A percentile compares a stretch with the other conserved stretches of the same genome.
phyloP scores from a whole-genome alignment of 2,888 invertebrate species.

The Catocala nupta region DNA sequence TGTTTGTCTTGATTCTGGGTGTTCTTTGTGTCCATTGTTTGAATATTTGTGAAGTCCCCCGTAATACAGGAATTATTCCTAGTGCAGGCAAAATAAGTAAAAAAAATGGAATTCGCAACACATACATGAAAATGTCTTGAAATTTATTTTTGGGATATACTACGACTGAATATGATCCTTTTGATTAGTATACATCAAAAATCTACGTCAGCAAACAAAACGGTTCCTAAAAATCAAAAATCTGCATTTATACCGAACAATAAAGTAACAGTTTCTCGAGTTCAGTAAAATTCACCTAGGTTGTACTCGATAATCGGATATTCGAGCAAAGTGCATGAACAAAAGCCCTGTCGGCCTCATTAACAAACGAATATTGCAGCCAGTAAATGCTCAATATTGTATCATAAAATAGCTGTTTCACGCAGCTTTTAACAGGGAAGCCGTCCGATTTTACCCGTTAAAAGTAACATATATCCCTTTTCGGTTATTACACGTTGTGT shows the following conservation, averaged over 20 bases:
- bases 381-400: neutral
- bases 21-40: no score
- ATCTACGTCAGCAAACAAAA: no score
- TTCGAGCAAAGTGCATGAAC: neutral
- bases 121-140: no score
- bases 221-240: no score
- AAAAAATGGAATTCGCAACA: no score
- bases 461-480: constrained; percentile 2
- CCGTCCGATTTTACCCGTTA: neutral
- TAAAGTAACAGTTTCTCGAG: neutral
- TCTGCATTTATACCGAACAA: neutral
- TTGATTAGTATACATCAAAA: no score
- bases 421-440: constrained; percentile 1
- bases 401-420: constrained; percentile 3
- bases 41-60: no score
- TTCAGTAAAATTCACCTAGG: neutral
- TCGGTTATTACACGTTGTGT: constrained; percentile 2
- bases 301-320: neutral
- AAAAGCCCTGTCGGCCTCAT: neutral
- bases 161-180: no score
- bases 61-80: no score
- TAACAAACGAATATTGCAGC: constrained; percentile 9
- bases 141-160: no score
- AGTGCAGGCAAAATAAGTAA: no score
- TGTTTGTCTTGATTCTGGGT: no score